Conservation (phyloP, 2,113 vertebrate genomes). For the Mystacornis crossleyi region DNA sequence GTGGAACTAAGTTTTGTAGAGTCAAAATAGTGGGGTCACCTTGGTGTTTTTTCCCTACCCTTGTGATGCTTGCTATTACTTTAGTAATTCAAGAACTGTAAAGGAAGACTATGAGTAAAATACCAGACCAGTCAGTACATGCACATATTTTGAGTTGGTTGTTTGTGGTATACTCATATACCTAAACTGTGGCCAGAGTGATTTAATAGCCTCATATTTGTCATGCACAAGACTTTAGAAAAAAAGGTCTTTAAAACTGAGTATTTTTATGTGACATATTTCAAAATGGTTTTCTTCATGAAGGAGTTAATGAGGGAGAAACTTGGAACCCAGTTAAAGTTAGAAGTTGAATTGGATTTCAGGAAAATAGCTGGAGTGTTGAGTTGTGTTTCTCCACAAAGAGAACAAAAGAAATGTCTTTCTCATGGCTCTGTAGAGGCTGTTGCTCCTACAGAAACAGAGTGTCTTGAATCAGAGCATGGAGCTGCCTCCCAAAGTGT, state of each 20-base stretch:
- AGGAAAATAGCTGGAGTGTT: constrained; percentile 13
- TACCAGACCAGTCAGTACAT: not conserved
- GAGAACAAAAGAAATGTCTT: constrained; percentile 52
- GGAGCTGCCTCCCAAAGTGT: not conserved
- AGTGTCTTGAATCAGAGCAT: not conserved
- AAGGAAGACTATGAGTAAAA: not conserved
- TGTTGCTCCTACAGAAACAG: not conserved
- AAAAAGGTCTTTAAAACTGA: not conserved
- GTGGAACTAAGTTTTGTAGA: not conserved
- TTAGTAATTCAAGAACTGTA: not conserved
- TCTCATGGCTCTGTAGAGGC: not conserved
- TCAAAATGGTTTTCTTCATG: not conserved
- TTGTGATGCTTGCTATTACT: not conserved
- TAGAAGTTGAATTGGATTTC: constrained; percentile 13
- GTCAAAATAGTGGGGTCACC: not conserved
- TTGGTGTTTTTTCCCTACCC: not conserved
- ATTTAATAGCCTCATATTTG: not conserved
- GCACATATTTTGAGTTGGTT: not conserved
- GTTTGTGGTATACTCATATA: not conserved
- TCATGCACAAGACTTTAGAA: not conserved
- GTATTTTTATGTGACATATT: not conserved
- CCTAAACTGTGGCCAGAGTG: not conserved
- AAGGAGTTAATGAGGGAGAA: constrained; percentile 24
- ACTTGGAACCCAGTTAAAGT: constrained; percentile 50
- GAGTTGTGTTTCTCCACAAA: constrained; percentile 33